Base-by-base conservation (phyloP, 2,797 vertebrate genomes). In the Ctenopoma kingsleyae region DNA sequence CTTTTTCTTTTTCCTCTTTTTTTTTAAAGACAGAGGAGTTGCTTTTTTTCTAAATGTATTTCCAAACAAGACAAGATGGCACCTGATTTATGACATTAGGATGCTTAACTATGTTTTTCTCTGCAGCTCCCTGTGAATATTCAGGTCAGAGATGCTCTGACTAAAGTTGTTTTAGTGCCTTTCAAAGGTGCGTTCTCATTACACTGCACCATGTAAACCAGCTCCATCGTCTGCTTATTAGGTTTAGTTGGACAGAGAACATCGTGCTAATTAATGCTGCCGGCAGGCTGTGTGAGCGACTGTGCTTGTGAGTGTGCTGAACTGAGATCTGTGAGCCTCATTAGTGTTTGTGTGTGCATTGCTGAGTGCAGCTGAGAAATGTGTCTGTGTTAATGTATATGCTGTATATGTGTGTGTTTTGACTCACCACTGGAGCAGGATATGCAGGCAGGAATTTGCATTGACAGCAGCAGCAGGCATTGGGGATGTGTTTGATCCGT, bases 251-350 rank as follows among this genome's bases (percentile, higher is more conserved):
- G 80, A 89, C 78, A 79, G 73, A 71, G 80, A 86, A 82, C 82
- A 83, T 82, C 73, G 73, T 53, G 80, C 70, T 90, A 87, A 89
- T 87, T 87, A 87, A 84, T 84, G 80, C 74, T 78, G 72, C 81
- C 63, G 48, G 67, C 77, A 66, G 67, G 38, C 75, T 60, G 57
- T 52, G 80, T 68, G 53, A 30, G 50, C 17, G 25, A 4, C 30
- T 50, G 55, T 55, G 70, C 59, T 6, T 58, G 58, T 56, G 59
- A 52, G 53, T 68, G n/a, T 71, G 65, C 60, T 25, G 25, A 60
- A 46, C 65, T 32, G 51, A 75, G 73, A 67, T 76, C 62, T 32
- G 57, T 65, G 58, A 60, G 19, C 30, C 66, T 75, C 68, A 66
- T 83, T 77, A 76, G 61, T 50, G 70, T 81, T 53, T 69, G 59